Evolutionary conservation across 2,888 invertebrate species (phyloP).

Genomic region (Nycteola revayana): DNA sequence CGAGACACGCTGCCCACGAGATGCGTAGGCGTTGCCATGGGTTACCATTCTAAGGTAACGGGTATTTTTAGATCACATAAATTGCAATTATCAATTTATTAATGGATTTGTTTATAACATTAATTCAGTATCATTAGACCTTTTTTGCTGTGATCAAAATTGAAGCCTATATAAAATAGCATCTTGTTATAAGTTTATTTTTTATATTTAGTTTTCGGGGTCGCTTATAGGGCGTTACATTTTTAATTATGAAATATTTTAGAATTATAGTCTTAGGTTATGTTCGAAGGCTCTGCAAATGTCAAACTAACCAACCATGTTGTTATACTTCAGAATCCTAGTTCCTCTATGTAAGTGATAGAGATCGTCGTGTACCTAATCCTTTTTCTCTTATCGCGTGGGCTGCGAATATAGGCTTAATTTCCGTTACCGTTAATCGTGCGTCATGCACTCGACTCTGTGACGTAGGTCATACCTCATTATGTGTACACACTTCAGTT

Average conservation of each 20-base stretch:
- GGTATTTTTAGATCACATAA: constrained; percentile 39
- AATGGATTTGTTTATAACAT: too few relatives aligned
- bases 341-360: too few relatives aligned
- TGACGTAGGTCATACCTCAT: constrained; percentile 42
- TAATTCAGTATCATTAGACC: too few relatives aligned
- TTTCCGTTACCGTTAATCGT: constrained; percentile 50
- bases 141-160: too few relatives aligned
- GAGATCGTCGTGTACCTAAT: constrained; percentile 43
- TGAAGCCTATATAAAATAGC: too few relatives aligned
- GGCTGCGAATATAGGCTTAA: constrained; percentile 50
- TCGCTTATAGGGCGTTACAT: background rate
- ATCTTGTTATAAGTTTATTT: too few relatives aligned
- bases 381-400: constrained; percentile 49
- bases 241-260: background rate
- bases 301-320: too few relatives aligned
- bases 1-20: constrained; percentile 34
- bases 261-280: too few relatives aligned
- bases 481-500: constrained; percentile 30
- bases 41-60: constrained; percentile 38
- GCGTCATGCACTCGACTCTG: constrained; percentile 54
- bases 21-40: constrained; percentile 56
- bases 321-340: too few relatives aligned
- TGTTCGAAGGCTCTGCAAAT: too few relatives aligned
- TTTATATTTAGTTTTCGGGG: background rate
- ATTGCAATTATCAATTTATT: background rate